Evolutionary conservation across 1,140 invertebrate species (phyloP), one percentile per base, ranked within the genome.

Genomic region (Drosophila jambulina): DNA sequence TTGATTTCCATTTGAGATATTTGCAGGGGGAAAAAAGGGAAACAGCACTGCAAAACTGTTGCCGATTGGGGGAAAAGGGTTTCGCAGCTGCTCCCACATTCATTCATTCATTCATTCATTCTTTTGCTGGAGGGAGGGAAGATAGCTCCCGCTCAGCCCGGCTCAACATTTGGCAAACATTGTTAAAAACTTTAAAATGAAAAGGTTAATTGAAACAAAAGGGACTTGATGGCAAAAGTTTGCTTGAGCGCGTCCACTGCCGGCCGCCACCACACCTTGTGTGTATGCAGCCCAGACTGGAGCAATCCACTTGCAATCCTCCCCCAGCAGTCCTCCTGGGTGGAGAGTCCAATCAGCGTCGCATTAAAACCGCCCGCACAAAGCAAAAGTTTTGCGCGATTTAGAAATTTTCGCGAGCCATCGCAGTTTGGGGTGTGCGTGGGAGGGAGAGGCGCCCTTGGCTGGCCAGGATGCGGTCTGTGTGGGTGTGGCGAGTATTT

Each of bases 151-250:
- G 61, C 15, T 42, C 45, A 32, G 64, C 46, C 15, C 29, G 2
- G 53, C 29, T 54, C 53, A 74, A 75, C 80, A 87, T 77, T 86
- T 68, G 38, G 84, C 84, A 90, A 90, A 90, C 85, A 90, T 82
- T 82, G 85, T 90, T 90, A 80, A 90, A 84, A 90, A 85, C 67
- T 90, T 90, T 90, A 65, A 79, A 90, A 79, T 90, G 80, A 90
- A 90, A 90, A 90, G 85, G 85, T 90, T 90, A 90, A 90, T 90
- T 90, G 85, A 90, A 90, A 90, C 85, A 90, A 90, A 88, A 77
- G 82, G 78, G 68, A 88, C 77, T 87, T 87, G 83, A 84, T 87
- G 85, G 85, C 78, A 80, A 80, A 90, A 88, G 69, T 90, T 90
- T 90, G 70, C 71, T 75, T 64, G 72, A 70, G 79, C 76, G 76